Percentiles rank a stretch among this genome's conserved stretches.
Evolutionary conservation across 2,797 vertebrate species (phyloP).

Genomic region (Macroramphosus scolopax): DNA sequence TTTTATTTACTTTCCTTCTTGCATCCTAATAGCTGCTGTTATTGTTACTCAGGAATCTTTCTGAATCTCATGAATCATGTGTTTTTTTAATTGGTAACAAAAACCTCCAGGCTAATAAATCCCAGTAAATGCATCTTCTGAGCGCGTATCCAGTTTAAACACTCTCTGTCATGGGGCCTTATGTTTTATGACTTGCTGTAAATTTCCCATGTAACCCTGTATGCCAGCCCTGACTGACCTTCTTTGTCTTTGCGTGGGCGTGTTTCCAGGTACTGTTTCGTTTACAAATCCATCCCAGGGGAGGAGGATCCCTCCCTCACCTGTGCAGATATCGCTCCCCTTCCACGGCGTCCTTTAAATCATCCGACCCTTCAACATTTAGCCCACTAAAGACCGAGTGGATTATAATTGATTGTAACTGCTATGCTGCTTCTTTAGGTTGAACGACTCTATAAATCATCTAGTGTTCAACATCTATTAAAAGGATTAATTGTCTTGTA

Average conservation of each 20-base stretch:
- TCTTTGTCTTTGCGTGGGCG: conserved; percentile 50
- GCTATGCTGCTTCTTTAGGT: no score
- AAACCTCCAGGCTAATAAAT: conserved; percentile 1
- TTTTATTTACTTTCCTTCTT: conserved; percentile 31
- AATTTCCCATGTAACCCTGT: conserved; percentile 58
- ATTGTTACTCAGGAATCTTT: conserved; percentile 10
- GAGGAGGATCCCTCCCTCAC: conserved; percentile 21
- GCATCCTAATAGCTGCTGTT: conserved; percentile 18
- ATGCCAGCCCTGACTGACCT: conserved; percentile 30
- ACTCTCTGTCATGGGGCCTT: conserved; percentile 15
- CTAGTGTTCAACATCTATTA: no score
- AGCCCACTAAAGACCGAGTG: conserved; percentile 38
- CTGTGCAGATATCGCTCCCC: conserved; percentile 24
- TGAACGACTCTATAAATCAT: no score
- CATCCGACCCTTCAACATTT: conserved; percentile 6
- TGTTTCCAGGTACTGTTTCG: conserved; percentile 49
- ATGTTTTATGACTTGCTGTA: conserved; percentile 56
- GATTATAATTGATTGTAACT: no score
- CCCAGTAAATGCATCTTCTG: conserved; percentile 24
- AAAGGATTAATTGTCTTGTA: no score
- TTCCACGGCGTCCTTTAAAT: neutral
- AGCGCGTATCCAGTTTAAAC: conserved; percentile 10
- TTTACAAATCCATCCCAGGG: conserved; percentile 49
- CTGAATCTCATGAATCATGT: conserved; percentile 19
- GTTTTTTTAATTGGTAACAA: conserved; percentile 2